These are phyloP conservation scores for Rotaria socialis DNA, from an alignment of 2,888 invertebrate genomes.

Conservation along the genomic window DNA sequence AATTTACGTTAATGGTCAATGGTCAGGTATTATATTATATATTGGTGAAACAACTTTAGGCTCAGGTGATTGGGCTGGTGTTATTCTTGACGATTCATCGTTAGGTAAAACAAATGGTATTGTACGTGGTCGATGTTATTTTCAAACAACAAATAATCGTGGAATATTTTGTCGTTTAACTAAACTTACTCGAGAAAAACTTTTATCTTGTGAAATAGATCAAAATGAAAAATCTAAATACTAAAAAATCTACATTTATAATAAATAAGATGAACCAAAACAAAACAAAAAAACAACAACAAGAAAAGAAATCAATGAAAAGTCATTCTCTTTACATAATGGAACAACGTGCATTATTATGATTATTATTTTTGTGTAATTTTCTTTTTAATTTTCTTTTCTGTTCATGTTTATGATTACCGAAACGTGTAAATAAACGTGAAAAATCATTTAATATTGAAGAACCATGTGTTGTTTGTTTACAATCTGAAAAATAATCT, in stretches of 20 bases:
- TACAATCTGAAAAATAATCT: neutral
- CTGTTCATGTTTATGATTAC: neutral
- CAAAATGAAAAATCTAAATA: neutral
- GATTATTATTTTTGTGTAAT: constrained; percentile 1
- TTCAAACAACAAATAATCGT: constrained; percentile 24
- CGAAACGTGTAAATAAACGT: constrained; percentile 28
- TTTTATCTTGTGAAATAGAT: neutral
- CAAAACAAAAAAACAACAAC: too few relatives aligned
- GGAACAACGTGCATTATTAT: neutral
- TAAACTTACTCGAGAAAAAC: constrained; percentile 24
- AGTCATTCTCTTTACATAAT: constrained; percentile 1
- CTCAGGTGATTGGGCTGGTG: neutral
- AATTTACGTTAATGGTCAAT: constrained; percentile 27
- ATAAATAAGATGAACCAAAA: neutral
- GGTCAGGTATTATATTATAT: constrained; percentile 27
- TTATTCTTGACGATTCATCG: neutral
- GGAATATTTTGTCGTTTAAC: constrained; percentile 34
- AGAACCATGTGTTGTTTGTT: neutral
- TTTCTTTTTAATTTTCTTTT: constrained; percentile 9
- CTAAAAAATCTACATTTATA: neutral
- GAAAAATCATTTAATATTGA: neutral
- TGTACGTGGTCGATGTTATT: constrained; percentile 20
- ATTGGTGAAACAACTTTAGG: constrained; percentile 36
- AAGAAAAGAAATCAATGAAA: neutral
- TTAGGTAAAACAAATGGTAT: neutral